phyloP scores from a whole-genome alignment of 2,113 vertebrate genomes.

The Crotalus helleri region DNA sequence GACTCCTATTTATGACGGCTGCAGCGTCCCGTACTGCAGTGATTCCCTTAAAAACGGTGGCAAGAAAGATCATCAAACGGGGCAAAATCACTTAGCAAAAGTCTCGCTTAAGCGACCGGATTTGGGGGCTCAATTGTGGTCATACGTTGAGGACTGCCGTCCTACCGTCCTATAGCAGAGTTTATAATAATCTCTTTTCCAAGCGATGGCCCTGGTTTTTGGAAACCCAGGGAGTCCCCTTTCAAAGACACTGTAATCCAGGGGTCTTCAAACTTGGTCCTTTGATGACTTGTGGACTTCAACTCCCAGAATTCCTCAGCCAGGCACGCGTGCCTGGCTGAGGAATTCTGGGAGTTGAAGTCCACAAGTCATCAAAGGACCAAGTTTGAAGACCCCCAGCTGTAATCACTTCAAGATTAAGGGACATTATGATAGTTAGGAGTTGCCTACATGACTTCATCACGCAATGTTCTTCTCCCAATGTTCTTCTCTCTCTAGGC shows the following conservation, averaged over 20 bases:
- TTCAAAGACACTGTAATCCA: background rate
- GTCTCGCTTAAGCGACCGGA: no score
- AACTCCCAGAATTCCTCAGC: background rate
- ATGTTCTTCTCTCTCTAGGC: slow-evolving; percentile 53
- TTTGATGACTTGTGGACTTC: background rate
- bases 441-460: background rate
- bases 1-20: no score
- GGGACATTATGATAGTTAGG: background rate
- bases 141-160: background rate
- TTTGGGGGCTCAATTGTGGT: no score
- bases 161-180: background rate
- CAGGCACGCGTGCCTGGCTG: background rate
- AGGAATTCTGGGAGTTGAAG: background rate
- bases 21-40: no score
- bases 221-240: background rate
- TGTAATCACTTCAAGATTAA: background rate
- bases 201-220: background rate
- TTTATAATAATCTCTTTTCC: background rate
- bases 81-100: no score
- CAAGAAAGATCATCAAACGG: no score
- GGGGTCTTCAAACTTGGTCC: no score
- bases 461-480: background rate
- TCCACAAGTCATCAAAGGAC: no score
- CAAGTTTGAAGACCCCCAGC: no score
- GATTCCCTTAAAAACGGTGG: no score